A percentile compares a stretch with the other conserved stretches of the same genome.
Evolutionary conservation across 2,888 invertebrate genomes (phyloP).

Genomic region (Pyrgus malvae): DNA sequence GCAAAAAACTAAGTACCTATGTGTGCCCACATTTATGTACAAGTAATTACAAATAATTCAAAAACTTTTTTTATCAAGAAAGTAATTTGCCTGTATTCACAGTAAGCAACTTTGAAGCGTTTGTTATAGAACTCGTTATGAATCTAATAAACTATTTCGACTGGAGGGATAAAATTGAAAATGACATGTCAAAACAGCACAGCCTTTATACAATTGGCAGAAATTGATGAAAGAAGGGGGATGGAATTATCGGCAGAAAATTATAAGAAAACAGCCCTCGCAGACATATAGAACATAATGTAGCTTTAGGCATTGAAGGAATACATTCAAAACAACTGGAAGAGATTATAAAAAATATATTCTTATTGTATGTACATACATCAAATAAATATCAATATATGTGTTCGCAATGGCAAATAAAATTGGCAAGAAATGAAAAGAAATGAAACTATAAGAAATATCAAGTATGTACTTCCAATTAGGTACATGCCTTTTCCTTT

Average conservation of each 20-base stretch:
- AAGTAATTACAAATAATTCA: too few species aligned
- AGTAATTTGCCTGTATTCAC: too few species aligned
- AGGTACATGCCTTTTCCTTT: too few species aligned
- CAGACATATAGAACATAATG: constrained; percentile 40
- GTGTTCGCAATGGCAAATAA: too few species aligned
- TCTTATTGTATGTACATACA: too few species aligned
- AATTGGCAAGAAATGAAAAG: too few species aligned
- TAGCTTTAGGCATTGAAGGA: constrained; percentile 10
- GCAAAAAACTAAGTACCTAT: too few species aligned
- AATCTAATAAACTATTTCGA: constrained; percentile 9
- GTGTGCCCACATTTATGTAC: too few species aligned
- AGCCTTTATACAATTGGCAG: constrained; percentile 61
- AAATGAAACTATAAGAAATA: too few species aligned
- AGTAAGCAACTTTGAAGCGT: background rate
- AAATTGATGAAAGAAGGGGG: constrained; percentile 53
- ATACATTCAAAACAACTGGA: constrained; percentile 36
- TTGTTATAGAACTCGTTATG: constrained; percentile 4
- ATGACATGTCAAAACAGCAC: constrained; percentile 57
- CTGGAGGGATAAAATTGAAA: constrained; percentile 30
- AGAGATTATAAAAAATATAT: background rate
- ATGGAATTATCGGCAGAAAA: constrained; percentile 58
- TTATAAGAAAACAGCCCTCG: constrained; percentile 56
- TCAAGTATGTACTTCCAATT: too few species aligned
- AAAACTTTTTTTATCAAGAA: too few species aligned
- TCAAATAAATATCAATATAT: too few species aligned